A percentile compares a stretch with the other conserved stretches of the same genome.
Evolutionary conservation across 2,797 vertebrate genomes (phyloP).

Genomic region (Fistularia commersonii): DNA sequence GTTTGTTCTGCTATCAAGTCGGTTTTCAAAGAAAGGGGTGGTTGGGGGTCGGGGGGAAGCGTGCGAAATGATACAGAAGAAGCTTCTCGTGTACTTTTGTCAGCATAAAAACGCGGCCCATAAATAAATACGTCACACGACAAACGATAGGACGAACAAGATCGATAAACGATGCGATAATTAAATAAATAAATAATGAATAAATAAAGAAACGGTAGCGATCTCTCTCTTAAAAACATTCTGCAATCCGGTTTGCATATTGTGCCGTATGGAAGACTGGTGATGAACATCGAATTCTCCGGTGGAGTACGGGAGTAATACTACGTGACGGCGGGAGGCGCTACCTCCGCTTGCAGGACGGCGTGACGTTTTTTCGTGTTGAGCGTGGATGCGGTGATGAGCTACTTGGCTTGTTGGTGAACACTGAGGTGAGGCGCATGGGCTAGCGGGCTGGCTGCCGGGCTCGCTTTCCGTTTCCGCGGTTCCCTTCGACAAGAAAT

Average conservation of each 20-base stretch:
- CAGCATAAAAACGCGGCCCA: neutral
- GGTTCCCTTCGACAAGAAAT: conserved; percentile 49
- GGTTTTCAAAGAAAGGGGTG: too few species aligned
- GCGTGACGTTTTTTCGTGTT: conserved; percentile 39
- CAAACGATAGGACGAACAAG: conserved; percentile 2
- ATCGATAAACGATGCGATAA: conserved; percentile 33
- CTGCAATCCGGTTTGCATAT: conserved; percentile 68
- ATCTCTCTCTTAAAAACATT: conserved; percentile 60
- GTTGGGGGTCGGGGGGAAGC: too few species aligned
- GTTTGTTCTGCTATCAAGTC: neutral
- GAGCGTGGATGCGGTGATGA: conserved; percentile 48
- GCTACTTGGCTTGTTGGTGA: conserved; percentile 67
- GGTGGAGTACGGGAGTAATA: conserved; percentile 55
- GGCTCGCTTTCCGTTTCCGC: conserved; percentile 45
- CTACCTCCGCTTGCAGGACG: conserved; percentile 56
- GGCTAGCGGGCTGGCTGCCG: conserved; percentile 26
- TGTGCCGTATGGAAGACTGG: conserved; percentile 75
- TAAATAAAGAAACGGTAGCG: conserved; percentile 31
- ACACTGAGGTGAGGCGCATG: conserved; percentile 45
- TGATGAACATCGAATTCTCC: conserved; percentile 60
- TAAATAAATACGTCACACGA: conserved; percentile 5
- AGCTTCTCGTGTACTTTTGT: neutral
- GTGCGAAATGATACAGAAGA: neutral
- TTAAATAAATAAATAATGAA: conserved; percentile 39
- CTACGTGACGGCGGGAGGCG: conserved; percentile 49